These are phyloP conservation scores for Atethmia centrago DNA, from an alignment of 2,888 invertebrate species.

Conservation along the genomic window DNA sequence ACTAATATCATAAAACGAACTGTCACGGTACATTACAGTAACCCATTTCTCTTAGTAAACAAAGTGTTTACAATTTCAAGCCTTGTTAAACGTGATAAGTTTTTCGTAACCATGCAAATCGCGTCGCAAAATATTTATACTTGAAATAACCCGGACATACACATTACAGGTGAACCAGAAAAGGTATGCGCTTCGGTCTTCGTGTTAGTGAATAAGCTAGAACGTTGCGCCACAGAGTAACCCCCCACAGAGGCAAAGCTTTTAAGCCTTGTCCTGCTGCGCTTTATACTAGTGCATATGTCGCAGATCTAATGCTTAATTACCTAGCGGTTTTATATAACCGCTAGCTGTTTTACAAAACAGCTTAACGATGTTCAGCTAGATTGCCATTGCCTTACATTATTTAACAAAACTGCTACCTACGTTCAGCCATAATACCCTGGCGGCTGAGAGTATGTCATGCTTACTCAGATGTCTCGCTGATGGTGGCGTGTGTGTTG, in stretches of 20 bases:
- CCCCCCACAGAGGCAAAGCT: background rate
- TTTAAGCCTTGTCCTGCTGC: background rate
- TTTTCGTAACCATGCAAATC: too few relatives aligned
- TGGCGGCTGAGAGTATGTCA: too few relatives aligned
- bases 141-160: background rate
- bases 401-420: too few relatives aligned
- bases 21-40: background rate
- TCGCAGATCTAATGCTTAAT: too few relatives aligned
- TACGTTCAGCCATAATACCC: too few relatives aligned
- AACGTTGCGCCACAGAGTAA: background rate
- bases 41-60: background rate
- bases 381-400: too few relatives aligned
- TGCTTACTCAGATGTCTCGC: too few relatives aligned
- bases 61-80: constrained; percentile 1
- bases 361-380: too few relatives aligned
- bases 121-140: background rate
- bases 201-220: background rate
- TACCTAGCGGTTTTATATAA: too few relatives aligned
- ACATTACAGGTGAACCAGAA: background rate
- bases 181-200: background rate
- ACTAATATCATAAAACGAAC: constrained; percentile 7
- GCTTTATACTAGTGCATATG: background rate
- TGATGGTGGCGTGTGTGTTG: too few relatives aligned
- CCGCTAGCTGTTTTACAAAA: too few relatives aligned
- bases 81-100: background rate